Evolutionary conservation across 2,888 invertebrate species (phyloP).

Genomic region (Corbicula japonica): DNA sequence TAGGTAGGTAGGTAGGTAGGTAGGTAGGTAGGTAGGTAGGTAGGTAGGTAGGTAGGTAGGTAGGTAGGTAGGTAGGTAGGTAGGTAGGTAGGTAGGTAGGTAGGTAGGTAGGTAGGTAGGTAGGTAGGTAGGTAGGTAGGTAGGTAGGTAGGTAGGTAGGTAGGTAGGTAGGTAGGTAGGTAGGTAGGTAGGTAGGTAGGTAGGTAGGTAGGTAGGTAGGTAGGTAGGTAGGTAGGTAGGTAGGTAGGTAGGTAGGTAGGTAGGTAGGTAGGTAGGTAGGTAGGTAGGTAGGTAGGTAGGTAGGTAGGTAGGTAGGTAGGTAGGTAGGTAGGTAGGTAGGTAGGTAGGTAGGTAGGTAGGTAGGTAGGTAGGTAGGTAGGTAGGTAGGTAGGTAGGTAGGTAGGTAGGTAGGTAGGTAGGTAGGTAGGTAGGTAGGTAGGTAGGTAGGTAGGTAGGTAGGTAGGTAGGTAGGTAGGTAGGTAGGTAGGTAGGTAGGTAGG

Average conservation of each 20-base stretch:
- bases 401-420: constrained; percentile 2
- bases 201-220: neutral
- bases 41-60: neutral
- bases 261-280: neutral
- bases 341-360: constrained; percentile 2
- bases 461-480: constrained; percentile 1
- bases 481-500: constrained; percentile 1
- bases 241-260: constrained; percentile 2
- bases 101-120: neutral
- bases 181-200: constrained; percentile 2
- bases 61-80: constrained; percentile 1
- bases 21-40: constrained; percentile 2
- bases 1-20: constrained; percentile 1
- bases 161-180: constrained; percentile 1
- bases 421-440: neutral
- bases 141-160: constrained; percentile 1
- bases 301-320: constrained; percentile 1
- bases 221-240: constrained; percentile 1
- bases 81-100: constrained; percentile 2
- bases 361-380: neutral
- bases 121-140: constrained; percentile 2
- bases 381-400: constrained; percentile 1
- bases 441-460: constrained; percentile 2
- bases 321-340: constrained; percentile 1
- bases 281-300: constrained; percentile 2